These are phyloP conservation scores for Eurytoma californica DNA, from an alignment of 2,888 invertebrate genomes.

Conservation along the genomic window DNA sequence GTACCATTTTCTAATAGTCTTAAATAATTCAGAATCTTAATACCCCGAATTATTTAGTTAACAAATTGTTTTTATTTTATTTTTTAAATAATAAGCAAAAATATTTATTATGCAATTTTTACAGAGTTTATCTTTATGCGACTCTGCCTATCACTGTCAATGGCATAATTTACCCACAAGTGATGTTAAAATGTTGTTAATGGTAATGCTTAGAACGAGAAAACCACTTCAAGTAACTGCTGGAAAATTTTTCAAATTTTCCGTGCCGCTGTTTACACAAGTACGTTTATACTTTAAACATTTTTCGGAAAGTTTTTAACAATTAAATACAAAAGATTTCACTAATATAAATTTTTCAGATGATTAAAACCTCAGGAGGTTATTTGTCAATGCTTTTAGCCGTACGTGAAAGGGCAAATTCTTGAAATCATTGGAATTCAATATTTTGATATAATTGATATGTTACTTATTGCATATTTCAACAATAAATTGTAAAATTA, in stretches of 20 bases:
- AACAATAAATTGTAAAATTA: no score
- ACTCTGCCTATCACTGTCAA: slow-evolving; percentile 31
- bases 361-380: slow-evolving; percentile 48
- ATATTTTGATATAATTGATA: not conserved
- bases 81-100: not conserved
- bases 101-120: not conserved
- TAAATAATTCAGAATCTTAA: not conserved
- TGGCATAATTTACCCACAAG: slow-evolving; percentile 58
- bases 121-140: slow-evolving; percentile 54
- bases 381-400: slow-evolving; percentile 54
- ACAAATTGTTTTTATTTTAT: not conserved
- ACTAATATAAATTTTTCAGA: slow-evolving; percentile 43
- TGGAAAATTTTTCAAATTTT: slow-evolving; percentile 57
- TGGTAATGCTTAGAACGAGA: slow-evolving; percentile 55
- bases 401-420: slow-evolving; percentile 32
- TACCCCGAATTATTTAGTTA: not conserved
- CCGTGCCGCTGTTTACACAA: slow-evolving; percentile 52
- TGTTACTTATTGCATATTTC: not conserved
- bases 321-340: not conserved
- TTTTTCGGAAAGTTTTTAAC: not conserved
- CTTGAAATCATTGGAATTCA: not conserved
- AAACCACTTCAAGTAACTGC: slow-evolving; percentile 58
- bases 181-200: slow-evolving; percentile 54
- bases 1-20: not conserved
- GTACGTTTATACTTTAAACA: slow-evolving; percentile 41